These are phyloP conservation scores for Chaetodon trifascialis DNA, from an alignment of 2,113 vertebrate genomes.

Conservation along the genomic window DNA sequence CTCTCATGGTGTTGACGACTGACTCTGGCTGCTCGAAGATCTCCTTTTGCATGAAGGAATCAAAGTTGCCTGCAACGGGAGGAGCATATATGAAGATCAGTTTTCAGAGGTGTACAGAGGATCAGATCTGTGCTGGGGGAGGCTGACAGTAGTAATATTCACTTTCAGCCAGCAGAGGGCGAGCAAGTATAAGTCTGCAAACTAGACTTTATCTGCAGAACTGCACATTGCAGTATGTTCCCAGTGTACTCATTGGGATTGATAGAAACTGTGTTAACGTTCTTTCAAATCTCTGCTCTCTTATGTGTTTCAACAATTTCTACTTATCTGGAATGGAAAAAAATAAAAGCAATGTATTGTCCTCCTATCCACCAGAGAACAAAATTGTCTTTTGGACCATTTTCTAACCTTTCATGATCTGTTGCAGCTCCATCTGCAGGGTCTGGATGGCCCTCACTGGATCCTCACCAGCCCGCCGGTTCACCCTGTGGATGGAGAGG, in stretches of 20 bases:
- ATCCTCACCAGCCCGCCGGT: conserved; percentile 89
- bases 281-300: neutral
- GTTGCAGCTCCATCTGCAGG: conserved; percentile 95
- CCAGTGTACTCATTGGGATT: neutral
- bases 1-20: conserved; percentile 96
- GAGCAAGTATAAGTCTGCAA: neutral
- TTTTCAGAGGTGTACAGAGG: neutral
- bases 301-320: neutral
- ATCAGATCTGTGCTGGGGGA: neutral
- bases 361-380: neutral
- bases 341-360: neutral
- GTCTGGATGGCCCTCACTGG: conserved; percentile 93
- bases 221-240: neutral
- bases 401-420: conserved; percentile 96
- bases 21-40: conserved; percentile 98
- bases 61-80: conserved; percentile 89
- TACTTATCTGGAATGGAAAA: neutral
- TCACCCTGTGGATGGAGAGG: conserved; percentile 93
- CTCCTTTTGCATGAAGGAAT: conserved; percentile 98
- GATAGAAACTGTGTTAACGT: neutral
- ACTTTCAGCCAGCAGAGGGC: conserved; percentile 71
- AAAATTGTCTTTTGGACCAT: neutral
- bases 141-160: neutral
- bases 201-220: neutral
- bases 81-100: neutral